Percentiles rank a stretch among this genome's conserved stretches.
Evolutionary conservation across 2,888 invertebrate genomes (phyloP).

Genomic region (Epinotia bilunana): DNA sequence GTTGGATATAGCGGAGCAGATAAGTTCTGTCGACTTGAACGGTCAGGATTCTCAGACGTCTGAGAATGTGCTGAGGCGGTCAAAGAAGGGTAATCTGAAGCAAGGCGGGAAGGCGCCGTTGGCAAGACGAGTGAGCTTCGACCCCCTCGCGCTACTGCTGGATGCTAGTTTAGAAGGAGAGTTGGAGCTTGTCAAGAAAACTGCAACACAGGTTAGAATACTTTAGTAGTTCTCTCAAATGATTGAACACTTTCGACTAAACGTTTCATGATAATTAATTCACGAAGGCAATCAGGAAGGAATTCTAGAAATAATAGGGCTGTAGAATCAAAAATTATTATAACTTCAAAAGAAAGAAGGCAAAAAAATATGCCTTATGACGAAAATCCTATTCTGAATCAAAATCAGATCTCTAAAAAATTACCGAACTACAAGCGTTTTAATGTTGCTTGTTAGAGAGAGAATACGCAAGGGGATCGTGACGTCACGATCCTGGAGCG

Average conservation of each 20-base stretch:
- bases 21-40: slow-evolving; percentile 80
- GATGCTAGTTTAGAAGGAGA: slow-evolving; percentile 99
- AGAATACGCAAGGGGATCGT: no score
- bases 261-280: neutral
- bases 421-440: no score
- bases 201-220: slow-evolving; percentile 91
- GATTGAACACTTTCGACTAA: no score
- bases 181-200: slow-evolving; percentile 97
- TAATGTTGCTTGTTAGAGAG: no score
- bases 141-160: slow-evolving; percentile 96
- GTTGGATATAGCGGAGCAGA: slow-evolving; percentile 79
- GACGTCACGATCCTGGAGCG: no score
- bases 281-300: no score
- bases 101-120: slow-evolving; percentile 89
- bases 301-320: no score
- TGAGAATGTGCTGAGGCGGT: slow-evolving; percentile 85
- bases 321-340: no score
- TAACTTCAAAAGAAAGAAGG: no score
- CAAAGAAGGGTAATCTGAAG: slow-evolving; percentile 92
- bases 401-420: no score
- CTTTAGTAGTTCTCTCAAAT: slow-evolving; percentile 1
- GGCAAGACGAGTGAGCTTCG: slow-evolving; percentile 96
- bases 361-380: no score
- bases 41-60: slow-evolving; percentile 83
- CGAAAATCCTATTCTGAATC: no score